phyloP scores from a whole-genome alignment of 2,113 vertebrate species.

The Formicarius rufipectus region DNA sequence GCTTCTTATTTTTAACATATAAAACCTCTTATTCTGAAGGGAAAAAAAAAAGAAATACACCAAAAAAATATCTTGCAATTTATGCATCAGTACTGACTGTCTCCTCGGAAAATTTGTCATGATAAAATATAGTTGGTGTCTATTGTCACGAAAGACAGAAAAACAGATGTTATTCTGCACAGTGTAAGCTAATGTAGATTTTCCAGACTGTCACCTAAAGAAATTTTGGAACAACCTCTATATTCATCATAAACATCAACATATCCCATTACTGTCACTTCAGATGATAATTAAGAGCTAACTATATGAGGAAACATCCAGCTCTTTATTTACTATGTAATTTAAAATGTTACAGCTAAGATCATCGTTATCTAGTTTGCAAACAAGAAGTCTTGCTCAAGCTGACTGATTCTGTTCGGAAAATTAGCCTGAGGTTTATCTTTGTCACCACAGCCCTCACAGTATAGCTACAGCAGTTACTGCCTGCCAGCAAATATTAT shows the following conservation, averaged over 20 bases:
- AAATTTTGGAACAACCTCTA: constrained; percentile 40
- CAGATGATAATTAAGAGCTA: constrained; percentile 52
- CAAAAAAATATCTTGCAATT: not conserved
- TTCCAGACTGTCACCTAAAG: constrained; percentile 37
- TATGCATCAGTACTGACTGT: not conserved
- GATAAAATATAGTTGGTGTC: constrained; percentile 23
- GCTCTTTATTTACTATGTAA: constrained; percentile 22
- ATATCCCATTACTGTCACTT: not conserved
- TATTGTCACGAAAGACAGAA: constrained; percentile 32
- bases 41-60: not conserved
- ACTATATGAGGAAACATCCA: constrained; percentile 20
- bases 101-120: not conserved
- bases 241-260: constrained; percentile 30
- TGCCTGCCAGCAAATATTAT: constrained; percentile 13
- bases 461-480: not conserved
- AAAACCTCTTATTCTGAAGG: not conserved
- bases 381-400: not conserved
- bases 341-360: constrained; percentile 41
- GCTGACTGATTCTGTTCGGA: constrained; percentile 3
- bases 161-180: constrained; percentile 16
- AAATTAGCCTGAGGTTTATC: constrained; percentile 15
- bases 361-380: constrained; percentile 23
- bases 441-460: not conserved
- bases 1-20: not conserved
- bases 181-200: constrained; percentile 35